Conservation (phyloP, 2,888 invertebrate genomes). For the Sinohyriopsis cumingii region DNA sequence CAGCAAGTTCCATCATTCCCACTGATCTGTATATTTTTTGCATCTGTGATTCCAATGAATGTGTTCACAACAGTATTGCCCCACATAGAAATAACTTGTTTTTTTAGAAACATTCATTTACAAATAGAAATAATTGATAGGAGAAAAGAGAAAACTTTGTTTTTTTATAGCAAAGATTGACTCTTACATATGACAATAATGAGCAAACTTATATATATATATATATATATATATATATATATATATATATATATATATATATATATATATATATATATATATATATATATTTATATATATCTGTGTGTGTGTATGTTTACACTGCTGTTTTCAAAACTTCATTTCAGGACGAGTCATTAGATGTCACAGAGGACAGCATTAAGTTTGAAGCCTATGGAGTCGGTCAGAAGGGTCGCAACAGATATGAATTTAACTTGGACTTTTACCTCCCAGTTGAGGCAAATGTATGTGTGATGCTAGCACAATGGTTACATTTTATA, state of each 20-base stretch:
- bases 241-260: constrained; percentile 9
- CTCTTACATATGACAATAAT: no score
- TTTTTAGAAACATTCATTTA: no score
- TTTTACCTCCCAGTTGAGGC: constrained; percentile 80
- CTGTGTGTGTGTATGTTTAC: background rate
- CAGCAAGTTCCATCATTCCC: no score
- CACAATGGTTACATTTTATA: no score
- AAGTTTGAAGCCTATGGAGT: constrained; percentile 83
- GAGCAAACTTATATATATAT: background rate
- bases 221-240: no score
- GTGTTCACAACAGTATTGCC: no score
- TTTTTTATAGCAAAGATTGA: no score
- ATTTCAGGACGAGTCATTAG: constrained; percentile 79
- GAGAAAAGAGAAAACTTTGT: no score
- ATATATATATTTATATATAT: constrained; percentile 3
- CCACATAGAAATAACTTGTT: no score
- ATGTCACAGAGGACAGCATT: constrained; percentile 80
- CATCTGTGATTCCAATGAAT: no score
- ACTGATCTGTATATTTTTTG: no score
- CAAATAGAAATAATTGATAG: no score
- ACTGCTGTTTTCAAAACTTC: constrained; percentile 6
- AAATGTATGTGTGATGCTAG: constrained; percentile 70
- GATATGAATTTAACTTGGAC: constrained; percentile 83
- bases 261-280: background rate
- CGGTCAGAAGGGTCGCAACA: constrained; percentile 85